Conservation (phyloP, 2,797 vertebrate species). For the Oreortyx pictus region DNA sequence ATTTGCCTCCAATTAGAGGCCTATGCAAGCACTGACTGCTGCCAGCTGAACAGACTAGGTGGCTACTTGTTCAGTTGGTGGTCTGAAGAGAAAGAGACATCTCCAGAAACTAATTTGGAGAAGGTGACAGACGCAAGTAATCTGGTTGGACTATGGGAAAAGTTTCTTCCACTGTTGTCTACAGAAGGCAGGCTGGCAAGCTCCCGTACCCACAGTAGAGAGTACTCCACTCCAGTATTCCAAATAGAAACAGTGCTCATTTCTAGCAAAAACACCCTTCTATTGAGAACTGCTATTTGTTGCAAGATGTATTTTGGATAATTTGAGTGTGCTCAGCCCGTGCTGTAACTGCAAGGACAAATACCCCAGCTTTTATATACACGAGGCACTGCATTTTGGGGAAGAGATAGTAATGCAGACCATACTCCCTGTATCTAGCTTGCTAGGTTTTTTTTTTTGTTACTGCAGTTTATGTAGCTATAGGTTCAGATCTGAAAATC, state of each 20-base stretch:
- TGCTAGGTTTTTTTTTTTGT: not conserved
- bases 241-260: not conserved
- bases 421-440: accelerated
- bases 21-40: not conserved
- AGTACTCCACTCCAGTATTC: not conserved
- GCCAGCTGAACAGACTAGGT: not conserved
- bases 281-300: not conserved
- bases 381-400: not conserved
- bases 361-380: not conserved
- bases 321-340: not conserved
- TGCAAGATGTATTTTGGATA: not conserved
- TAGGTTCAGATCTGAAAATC: not conserved
- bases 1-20: not conserved
- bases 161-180: not conserved
- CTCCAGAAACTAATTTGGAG: not conserved
- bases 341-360: not conserved
- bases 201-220: not conserved
- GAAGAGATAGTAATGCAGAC: not conserved
- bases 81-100: not conserved
- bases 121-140: not conserved
- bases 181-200: not conserved
- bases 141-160: not conserved
- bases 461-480: not conserved
- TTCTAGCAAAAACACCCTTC: not conserved
- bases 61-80: accelerated